A percentile compares a stretch with the other conserved stretches of the same genome.
Evolutionary conservation across 2,797 vertebrate genomes (phyloP).

Genomic region (Pangasius mekongensis): DNA sequence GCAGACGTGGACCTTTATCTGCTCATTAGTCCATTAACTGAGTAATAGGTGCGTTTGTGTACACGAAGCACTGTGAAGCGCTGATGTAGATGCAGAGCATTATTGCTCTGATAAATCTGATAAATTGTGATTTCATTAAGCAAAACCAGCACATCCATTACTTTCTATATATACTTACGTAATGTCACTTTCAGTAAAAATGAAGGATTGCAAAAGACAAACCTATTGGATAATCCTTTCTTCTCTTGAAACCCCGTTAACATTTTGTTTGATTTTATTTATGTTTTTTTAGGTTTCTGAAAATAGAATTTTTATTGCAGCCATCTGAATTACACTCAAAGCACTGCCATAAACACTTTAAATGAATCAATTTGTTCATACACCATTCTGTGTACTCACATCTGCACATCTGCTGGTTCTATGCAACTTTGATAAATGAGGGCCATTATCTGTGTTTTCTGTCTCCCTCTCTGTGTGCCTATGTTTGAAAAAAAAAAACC

Average conservation of each 20-base stretch:
- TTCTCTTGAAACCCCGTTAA: background rate
- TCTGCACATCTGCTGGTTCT: background rate
- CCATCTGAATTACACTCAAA: background rate
- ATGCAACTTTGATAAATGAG: background rate
- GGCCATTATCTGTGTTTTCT: background rate
- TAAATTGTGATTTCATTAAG: background rate
- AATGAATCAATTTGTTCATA: background rate
- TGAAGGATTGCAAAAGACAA: background rate
- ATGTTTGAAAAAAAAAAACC: slow-evolving; percentile 9
- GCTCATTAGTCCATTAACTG: background rate
- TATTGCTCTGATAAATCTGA: background rate
- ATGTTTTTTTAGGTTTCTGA: background rate
- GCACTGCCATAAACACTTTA: background rate
- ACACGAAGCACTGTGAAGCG: background rate
- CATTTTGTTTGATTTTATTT: background rate
- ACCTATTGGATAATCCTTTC: background rate
- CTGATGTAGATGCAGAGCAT: background rate
- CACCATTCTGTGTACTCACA: background rate
- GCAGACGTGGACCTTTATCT: background rate
- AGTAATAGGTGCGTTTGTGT: background rate
- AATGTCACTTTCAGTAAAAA: background rate
- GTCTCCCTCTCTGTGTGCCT: background rate
- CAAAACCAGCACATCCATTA: background rate
- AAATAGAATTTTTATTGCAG: background rate
- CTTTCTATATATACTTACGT: background rate